Base-by-base conservation (phyloP, 1,140 invertebrate species). In the Grapholita molesta region DNA sequence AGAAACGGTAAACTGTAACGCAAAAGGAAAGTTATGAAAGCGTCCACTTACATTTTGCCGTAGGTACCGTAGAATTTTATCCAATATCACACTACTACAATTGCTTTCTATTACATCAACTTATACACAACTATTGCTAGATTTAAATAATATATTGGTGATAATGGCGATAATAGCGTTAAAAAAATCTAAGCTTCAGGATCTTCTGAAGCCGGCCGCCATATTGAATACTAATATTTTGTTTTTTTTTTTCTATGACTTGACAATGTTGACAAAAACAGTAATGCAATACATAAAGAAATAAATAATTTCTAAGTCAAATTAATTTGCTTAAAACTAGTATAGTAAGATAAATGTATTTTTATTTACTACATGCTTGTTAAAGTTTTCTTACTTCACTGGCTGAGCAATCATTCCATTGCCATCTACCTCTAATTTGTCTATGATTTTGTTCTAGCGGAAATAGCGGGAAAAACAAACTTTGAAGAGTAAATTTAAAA, bases 1-100 rank as follows among this genome's bases (percentile, higher is more conserved):
- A 35, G 12, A 64, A 64, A 71, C 48, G 15, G 55, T 61, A 15
- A 66, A 66, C 11, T 53, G 24, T 18, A 18, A 25, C 53, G 24
- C 61, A 15, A 48, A 28, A 48, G 12, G 15, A 24, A 33, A 53
- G 38, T 52, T 9, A 23, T 6, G 52, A 7, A 25, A 42, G 64
- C 15, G n/a, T 61, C 24, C 64, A 80, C 73, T 71, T 71, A 77
- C 76, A 77, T 73, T 64, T 67, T 48, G 28, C 30, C 30, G 28
- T 28, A 30, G 55, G 18, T 61, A 28, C 3, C 3, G 55, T 30
- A 6, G 3, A 30, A 28, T 28, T 2, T 30, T 28, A 15, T 48
- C 15, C 24, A 61, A 6, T 61, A 61, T 30, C n/a, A 61, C 55
- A 28, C n/a, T 61, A 30, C 30, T 30, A 15, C 30, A 32, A 28